Percentiles rank a stretch among this genome's conserved stretches.
phyloP scores from a whole-genome alignment of 1,140 invertebrate genomes.

The Chrysopa pallens region DNA sequence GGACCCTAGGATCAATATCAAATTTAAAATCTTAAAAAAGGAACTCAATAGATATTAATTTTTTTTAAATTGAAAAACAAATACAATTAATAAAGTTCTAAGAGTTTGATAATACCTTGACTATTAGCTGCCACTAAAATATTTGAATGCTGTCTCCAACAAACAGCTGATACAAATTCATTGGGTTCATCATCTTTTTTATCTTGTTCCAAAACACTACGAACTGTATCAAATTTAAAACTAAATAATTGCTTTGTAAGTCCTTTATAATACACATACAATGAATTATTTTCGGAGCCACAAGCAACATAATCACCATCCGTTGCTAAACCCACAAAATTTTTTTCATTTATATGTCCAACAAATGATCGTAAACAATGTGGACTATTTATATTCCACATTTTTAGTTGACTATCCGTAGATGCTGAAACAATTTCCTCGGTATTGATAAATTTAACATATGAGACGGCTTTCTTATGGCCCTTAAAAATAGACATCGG shows the following conservation, averaged over 20 bases:
- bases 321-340: conserved; percentile 91
- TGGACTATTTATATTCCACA: conserved; percentile 74
- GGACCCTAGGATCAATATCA: too few relatives aligned
- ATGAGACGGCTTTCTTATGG: conserved; percentile 89
- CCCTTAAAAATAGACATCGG: conserved; percentile 76
- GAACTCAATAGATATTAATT: too few relatives aligned
- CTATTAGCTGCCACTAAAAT: conserved; percentile 89
- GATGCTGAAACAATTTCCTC: conserved; percentile 87
- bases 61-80: neutral
- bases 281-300: conserved; percentile 88
- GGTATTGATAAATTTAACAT: conserved; percentile 85
- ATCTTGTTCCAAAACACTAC: conserved; percentile 60
- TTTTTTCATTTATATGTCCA: conserved; percentile 93
- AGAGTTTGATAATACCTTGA: conserved; percentile 80
- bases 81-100: conserved; percentile 47
- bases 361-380: conserved; percentile 74
- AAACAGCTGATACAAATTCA: conserved; percentile 92
- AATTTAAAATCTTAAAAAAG: too few relatives aligned
- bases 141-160: conserved; percentile 75
- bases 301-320: conserved; percentile 90
- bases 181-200: conserved; percentile 68
- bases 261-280: conserved; percentile 89
- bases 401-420: conserved; percentile 84
- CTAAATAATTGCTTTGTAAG: conserved; percentile 73
- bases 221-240: conserved; percentile 74